Base-by-base conservation (phyloP, 1,140 invertebrate species). In the Coptotermes formosanus region DNA sequence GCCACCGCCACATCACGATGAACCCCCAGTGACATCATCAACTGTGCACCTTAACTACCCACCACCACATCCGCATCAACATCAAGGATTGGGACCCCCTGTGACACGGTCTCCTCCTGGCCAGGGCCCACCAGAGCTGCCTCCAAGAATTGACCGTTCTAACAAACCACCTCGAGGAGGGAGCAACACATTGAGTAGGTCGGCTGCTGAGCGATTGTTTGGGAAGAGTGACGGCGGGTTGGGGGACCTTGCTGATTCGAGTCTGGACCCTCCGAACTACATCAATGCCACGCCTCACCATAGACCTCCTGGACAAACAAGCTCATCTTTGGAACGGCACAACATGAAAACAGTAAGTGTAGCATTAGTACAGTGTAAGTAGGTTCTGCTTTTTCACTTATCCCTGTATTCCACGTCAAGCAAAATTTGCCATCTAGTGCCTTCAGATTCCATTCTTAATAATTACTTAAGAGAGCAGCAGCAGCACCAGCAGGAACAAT, bases 111-210 rank as follows among this genome's bases (percentile, higher is more conserved):
- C 89, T 2, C 89, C 89, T 69, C 89, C 87, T 16, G 87, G 82
- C 11, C 85, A 86, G 45, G 43, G 69, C 52, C 94, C 94, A 6
- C 96, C 96, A 9, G 96, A 97, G 91, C 91, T 97, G 85, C 97
- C 97, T 1, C 97, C 97, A 23, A 92, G 96, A 81, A 94, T 97
- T 25, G 96, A 97, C 90, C 92, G 96, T 81, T 94, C 94, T 84
- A 94, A 92, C 8, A 97, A 97, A 89, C 96, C 96, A 7, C 90
- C 91, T 88, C 30, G 86, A 86, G 25, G 82, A 85, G 30, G 87
- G 88, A 7, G 64, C 88, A 88, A n/a, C 85, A 38, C 82, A 23
- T 87, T 52, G 89, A 89, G 48, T 88, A 87, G 38, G 88, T 89
- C 89, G 44, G 94, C 94, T 0, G 93, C 94, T 88, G 94, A 94